These are phyloP conservation scores for Aethina tumida DNA, from an alignment of 1,140 invertebrate genomes.

Conservation along the genomic window DNA sequence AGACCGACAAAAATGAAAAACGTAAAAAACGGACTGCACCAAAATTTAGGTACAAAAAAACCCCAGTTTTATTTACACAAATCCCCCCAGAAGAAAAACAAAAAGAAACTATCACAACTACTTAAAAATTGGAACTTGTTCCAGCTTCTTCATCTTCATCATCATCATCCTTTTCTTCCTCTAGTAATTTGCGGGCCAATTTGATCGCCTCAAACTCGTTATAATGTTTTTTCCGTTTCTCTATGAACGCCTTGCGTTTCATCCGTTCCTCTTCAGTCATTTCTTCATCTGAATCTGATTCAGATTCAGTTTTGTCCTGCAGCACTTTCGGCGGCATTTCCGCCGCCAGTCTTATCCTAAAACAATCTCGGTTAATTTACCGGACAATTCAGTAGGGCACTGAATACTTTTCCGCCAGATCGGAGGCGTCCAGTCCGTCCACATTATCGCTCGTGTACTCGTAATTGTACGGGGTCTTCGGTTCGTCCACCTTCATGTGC, in stretches of 20 bases:
- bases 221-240: slow-evolving; percentile 92
- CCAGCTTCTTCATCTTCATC: slow-evolving; percentile 50
- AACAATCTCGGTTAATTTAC: slow-evolving; percentile 11
- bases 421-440: slow-evolving; percentile 66
- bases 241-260: slow-evolving; percentile 65
- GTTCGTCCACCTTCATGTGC: slow-evolving; percentile 99
- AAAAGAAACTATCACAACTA: no score
- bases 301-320: slow-evolving; percentile 50
- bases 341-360: slow-evolving; percentile 38
- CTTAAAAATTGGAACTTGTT: no score
- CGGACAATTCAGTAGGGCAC: background rate
- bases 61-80: no score
- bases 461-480: slow-evolving; percentile 91
- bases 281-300: slow-evolving; percentile 45
- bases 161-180: slow-evolving; percentile 82
- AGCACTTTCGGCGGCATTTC: slow-evolving; percentile 48
- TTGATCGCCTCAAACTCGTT: slow-evolving; percentile 93
- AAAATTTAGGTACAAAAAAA: no score
- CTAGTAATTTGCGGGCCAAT: slow-evolving; percentile 77
- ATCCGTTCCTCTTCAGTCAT: slow-evolving; percentile 51
- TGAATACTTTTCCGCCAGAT: slow-evolving; percentile 60
- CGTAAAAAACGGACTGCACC: no score
- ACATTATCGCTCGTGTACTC: slow-evolving; percentile 58
- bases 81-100: no score
- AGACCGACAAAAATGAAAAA: no score